Conservation (phyloP, 2,888 invertebrate genomes). For the Sicus ferrugineus region DNA sequence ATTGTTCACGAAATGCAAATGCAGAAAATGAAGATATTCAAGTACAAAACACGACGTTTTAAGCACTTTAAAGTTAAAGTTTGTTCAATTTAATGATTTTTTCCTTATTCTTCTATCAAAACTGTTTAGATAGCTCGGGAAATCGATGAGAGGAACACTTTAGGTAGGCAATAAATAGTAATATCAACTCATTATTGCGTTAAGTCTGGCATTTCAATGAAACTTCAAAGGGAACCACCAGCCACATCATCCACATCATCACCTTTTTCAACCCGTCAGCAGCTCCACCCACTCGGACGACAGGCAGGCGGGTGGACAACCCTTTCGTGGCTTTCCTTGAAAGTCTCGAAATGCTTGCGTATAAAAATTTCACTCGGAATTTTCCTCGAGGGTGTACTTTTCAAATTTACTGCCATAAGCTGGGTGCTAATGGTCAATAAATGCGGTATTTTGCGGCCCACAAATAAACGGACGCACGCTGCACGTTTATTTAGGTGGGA, state of each 20-base stretch:
- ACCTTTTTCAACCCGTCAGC: background rate
- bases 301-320: too few species aligned
- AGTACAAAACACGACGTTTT: too few species aligned
- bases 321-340: too few species aligned
- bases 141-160: background rate
- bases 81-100: background rate
- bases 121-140: background rate
- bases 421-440: constrained; percentile 44
- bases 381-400: constrained; percentile 59
- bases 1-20: background rate
- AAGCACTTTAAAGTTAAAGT: too few species aligned
- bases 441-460: constrained; percentile 15
- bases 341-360: background rate
- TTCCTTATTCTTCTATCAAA: background rate
- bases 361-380: constrained; percentile 45
- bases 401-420: constrained; percentile 57
- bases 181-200: constrained; percentile 8
- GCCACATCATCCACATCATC: background rate
- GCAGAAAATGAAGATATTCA: too few species aligned
- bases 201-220: background rate
- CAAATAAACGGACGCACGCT: too few species aligned
- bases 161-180: constrained; percentile 23
- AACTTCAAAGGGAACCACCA: constrained; percentile 25
- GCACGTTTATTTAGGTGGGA: background rate
- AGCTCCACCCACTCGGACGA: background rate